Evolutionary conservation across 1,140 invertebrate genomes (phyloP), one percentile per base, ranked within the genome.

Genomic region (Drosophila hydei): DNA sequence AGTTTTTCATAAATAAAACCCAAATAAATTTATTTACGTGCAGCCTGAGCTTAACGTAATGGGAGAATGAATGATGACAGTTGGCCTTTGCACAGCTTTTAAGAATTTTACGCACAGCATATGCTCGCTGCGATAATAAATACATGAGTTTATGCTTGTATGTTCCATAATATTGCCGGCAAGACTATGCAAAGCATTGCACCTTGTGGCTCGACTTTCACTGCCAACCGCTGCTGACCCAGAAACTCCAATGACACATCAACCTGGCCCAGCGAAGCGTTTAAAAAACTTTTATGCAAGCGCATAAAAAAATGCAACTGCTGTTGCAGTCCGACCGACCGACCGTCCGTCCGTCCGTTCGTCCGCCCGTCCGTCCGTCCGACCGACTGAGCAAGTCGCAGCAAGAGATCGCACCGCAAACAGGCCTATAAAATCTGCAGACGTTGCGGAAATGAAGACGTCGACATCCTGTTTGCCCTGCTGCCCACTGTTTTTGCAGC

Each of bases 161-260:
- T 48, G 30, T 7, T 67, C 9, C 51, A 45, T 36, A 50, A 52
- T 63, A 43, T 54, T 5, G 16, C 38, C 27, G 30, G 21, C 23
- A 40, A 38, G 58, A 40, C 59, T 55, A 72, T 72, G 45, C 75
- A 60, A 72, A 77, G 27, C 69, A 65, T 72, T 84, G 75, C 79
- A 84, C 79, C 79, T 84, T 84, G 79, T 84, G 76, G 30, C 51
- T 43, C 30, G 72, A 84, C 79, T 84, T 84, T 84, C 79, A 84
- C 79, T 83, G 63, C 40, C 25, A 27, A 21, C 38, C 16, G 47
- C 55, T 25, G 69, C n/a, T 61, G 27, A 63, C 42, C 43, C 52
- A 43, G 51, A 56, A 77, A 71, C 63, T 62, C 52, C 54, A 67
- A 42, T 54, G 59, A 56, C 64, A 62, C 38, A 54, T 62, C 65